Conservation (phyloP, 2,113 vertebrate genomes). For the Channa maculata region DNA sequence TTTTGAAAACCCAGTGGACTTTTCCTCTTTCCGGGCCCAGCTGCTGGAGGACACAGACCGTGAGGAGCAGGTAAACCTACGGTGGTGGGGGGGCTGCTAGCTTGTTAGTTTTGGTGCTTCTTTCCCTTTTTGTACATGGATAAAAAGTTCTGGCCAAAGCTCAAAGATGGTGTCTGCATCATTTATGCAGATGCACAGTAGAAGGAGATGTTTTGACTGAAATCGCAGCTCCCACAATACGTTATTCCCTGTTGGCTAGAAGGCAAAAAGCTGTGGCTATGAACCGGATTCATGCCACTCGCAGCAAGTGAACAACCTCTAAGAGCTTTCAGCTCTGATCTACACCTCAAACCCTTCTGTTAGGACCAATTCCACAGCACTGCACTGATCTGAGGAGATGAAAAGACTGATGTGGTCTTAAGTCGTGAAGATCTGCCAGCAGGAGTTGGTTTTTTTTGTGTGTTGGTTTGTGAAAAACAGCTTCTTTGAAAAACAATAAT, state of each 20-base stretch:
- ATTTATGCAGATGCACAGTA: not conserved
- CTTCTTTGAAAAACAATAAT: conserved; percentile 22
- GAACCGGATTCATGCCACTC: conserved; percentile 23
- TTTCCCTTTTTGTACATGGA: not conserved
- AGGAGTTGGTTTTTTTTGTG: not conserved
- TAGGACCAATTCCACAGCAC: not conserved
- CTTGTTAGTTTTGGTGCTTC: not conserved
- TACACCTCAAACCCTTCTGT: conserved; percentile 7
- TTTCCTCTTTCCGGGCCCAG: not conserved
- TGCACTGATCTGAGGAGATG: not conserved
- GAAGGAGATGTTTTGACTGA: conserved; percentile 11
- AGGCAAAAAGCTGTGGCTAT: not conserved
- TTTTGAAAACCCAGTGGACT: conserved; percentile 15
- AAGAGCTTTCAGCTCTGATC: conserved; percentile 35
- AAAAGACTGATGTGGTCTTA: not conserved
- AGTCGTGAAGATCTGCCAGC: not conserved
- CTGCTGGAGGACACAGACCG: conserved; percentile 8
- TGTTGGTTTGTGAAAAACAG: conserved; percentile 2
- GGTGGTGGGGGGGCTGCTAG: not conserved
- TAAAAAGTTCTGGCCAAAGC: not conserved
- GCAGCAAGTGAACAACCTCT: conserved; percentile 16
- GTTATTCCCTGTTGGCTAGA: conserved; percentile 1
- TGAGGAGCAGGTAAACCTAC: conserved; percentile 33
- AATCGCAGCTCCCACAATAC: not conserved
- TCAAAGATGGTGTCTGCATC: not conserved